Percentiles rank a stretch among this genome's conserved stretches.
Conservation (phyloP, 2,888 invertebrate genomes). For the Chydorus sphaericus region DNA sequence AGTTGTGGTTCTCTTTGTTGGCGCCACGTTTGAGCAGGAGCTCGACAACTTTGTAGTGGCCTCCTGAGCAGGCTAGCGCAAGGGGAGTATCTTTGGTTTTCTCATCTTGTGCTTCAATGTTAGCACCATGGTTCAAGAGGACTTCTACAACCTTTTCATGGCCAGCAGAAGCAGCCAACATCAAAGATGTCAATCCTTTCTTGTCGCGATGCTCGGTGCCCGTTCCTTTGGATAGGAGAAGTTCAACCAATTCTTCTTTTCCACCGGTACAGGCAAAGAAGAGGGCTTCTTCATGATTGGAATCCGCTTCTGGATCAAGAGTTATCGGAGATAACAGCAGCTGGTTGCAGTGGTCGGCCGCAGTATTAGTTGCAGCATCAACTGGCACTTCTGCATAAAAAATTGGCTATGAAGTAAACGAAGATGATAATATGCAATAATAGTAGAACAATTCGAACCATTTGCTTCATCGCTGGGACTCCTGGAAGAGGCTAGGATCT, state of each 20-base stretch:
- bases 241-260: conserved; percentile 86
- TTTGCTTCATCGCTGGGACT: conserved; percentile 2
- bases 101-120: conserved; percentile 96
- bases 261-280: conserved; percentile 96
- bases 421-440: neutral
- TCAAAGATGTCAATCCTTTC: conserved; percentile 95
- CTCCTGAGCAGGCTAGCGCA: conserved; percentile 92
- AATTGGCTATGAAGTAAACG: too few relatives aligned
- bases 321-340: conserved; percentile 41
- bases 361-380: conserved; percentile 18
- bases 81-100: conserved; percentile 98
- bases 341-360: conserved; percentile 17
- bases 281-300: conserved; percentile 95
- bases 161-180: conserved; percentile 92
- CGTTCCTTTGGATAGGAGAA: conserved; percentile 80
- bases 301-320: conserved; percentile 94
- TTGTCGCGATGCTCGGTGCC: conserved; percentile 95
- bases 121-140: conserved; percentile 83
- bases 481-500: neutral
- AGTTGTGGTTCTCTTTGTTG: conserved; percentile 96
- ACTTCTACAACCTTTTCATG: conserved; percentile 84
- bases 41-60: conserved; percentile 91
- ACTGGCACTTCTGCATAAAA: conserved; percentile 20
- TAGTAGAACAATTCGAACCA: neutral
- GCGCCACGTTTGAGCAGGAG: conserved; percentile 73